Percentiles rank a stretch among this genome's conserved stretches.
phyloP scores from a whole-genome alignment of 2,113 vertebrate species.

The Struthidea cinerea region DNA sequence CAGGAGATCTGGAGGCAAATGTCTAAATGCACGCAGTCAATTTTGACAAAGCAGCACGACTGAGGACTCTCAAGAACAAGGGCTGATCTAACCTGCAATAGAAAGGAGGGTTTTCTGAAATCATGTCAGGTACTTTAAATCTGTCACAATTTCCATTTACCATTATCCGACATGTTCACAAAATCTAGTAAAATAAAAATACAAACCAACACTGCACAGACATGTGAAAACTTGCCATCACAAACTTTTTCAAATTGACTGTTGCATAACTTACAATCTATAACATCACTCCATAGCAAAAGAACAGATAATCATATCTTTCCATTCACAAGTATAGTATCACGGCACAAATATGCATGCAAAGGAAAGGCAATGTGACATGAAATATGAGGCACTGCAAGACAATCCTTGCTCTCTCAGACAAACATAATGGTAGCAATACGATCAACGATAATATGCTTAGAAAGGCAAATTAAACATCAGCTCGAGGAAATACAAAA shows the following conservation, averaged over 20 bases:
- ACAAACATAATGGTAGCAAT: not conserved
- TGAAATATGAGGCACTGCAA: not conserved
- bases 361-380: not conserved
- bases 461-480: not conserved
- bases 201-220: not conserved
- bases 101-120: slow-evolving; percentile 62
- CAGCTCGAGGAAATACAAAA: not conserved
- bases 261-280: not conserved
- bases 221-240: not conserved
- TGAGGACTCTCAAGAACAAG: not conserved
- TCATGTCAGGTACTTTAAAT: not conserved
- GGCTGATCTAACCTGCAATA: slow-evolving; percentile 65
- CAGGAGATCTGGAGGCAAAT: not conserved
- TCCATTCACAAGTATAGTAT: not conserved
- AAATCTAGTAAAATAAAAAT: not conserved
- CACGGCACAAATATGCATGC: not conserved
- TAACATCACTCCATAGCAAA: not conserved
- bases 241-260: not conserved
- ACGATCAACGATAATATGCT: not conserved
- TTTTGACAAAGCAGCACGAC: not conserved
- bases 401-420: not conserved
- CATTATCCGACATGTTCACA: not conserved
- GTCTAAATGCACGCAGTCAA: not conserved
- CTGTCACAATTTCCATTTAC: not conserved
- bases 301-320: not conserved